Evolutionary conservation across 2,888 invertebrate genomes (phyloP).

Genomic region (Agelastica alni): DNA sequence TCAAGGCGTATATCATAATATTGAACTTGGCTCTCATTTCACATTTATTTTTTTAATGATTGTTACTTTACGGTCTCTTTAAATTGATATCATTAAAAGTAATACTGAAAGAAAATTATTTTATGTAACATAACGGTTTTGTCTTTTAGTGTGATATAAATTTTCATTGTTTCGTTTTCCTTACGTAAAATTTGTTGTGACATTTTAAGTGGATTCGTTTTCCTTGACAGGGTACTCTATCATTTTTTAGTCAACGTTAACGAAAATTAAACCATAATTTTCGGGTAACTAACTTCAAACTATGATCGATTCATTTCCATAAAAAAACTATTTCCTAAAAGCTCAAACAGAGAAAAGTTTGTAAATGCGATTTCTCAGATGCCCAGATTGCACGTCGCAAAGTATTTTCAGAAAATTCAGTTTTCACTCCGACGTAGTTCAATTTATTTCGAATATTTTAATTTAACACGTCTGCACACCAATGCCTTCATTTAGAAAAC

Average conservation of each 20-base stretch:
- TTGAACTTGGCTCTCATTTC: too few relatives aligned
- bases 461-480: conserved; percentile 2
- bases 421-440: not conserved
- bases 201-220: not conserved
- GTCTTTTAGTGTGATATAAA: too few relatives aligned
- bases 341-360: not conserved
- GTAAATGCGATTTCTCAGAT: not conserved
- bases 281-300: too few relatives aligned
- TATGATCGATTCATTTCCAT: not conserved
- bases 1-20: too few relatives aligned
- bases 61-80: too few relatives aligned
- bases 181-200: not conserved
- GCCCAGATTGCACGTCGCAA: not conserved
- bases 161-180: too few relatives aligned
- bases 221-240: not conserved
- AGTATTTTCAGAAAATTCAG: not conserved
- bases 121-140: too few relatives aligned
- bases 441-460: not conserved
- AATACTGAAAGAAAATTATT: too few relatives aligned
- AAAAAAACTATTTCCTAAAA: not conserved
- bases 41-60: too few relatives aligned
- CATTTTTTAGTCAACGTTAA: not conserved
- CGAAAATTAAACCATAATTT: too few relatives aligned
- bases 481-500: not conserved
- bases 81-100: too few relatives aligned